Conservation (phyloP, 1,140 invertebrate species). For the Pogonomyrmex barbatus region DNA sequence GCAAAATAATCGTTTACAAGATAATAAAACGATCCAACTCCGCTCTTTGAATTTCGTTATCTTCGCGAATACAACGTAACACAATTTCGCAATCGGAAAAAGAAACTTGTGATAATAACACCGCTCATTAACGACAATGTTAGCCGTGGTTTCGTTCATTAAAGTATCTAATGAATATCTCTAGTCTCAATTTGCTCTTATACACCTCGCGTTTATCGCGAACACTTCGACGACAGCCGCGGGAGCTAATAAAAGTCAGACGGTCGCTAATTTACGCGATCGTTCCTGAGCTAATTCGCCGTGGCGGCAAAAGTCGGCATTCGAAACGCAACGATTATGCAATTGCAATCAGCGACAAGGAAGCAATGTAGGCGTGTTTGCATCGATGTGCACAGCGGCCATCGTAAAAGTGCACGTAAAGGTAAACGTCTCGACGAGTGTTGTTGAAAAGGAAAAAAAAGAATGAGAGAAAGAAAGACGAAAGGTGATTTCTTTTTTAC, state of each 20-base stretch:
- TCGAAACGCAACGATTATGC: slow-evolving; percentile 51
- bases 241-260: slow-evolving; percentile 62
- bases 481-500: slow-evolving; percentile 31
- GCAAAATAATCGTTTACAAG: not conserved
- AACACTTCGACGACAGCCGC: slow-evolving; percentile 42
- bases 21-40: not conserved
- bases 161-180: not conserved
- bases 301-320: not conserved
- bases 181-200: slow-evolving; percentile 39
- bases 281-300: slow-evolving; percentile 50
- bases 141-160: slow-evolving; percentile 22
- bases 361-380: slow-evolving; percentile 51
- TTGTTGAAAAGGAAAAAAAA: not conserved
- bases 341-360: slow-evolving; percentile 54
- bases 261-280: slow-evolving; percentile 57
- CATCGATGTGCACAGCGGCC: slow-evolving; percentile 8
- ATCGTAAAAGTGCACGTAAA: slow-evolving; percentile 57
- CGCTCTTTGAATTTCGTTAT: not conserved
- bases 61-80: not conserved
- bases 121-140: not conserved
- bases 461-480: not conserved
- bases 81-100: slow-evolving; percentile 5
- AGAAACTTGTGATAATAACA: not conserved
- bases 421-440: slow-evolving; percentile 39
- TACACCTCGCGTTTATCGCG: not conserved